A percentile compares a stretch with the other conserved stretches of the same genome.
Conservation (phyloP, 2,797 vertebrate species). For the Agapornis canus region DNA sequence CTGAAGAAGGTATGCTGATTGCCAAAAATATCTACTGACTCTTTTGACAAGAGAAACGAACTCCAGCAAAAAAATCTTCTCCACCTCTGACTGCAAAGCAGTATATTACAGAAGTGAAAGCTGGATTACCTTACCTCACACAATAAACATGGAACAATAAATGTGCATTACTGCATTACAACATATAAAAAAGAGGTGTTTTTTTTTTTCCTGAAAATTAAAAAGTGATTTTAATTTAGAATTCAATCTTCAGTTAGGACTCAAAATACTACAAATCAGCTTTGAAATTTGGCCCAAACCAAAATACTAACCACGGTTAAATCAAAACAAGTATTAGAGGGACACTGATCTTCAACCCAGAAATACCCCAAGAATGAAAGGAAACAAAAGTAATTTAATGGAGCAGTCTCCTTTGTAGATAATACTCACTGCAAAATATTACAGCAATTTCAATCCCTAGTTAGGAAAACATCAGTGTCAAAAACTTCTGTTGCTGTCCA, state of each 20-base stretch:
- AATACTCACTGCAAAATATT: background rate
- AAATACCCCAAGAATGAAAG: background rate
- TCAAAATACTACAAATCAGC: background rate
- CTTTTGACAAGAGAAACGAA: background rate
- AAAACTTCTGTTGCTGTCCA: background rate
- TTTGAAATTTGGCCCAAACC: background rate
- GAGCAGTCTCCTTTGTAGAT: background rate
- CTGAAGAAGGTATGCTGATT: background rate
- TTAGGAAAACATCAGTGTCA: background rate
- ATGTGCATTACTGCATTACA: background rate
- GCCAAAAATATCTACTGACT: background rate
- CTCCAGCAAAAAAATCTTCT: background rate
- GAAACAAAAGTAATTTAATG: background rate
- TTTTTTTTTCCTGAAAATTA: background rate
- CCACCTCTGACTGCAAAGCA: background rate
- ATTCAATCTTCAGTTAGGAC: background rate
- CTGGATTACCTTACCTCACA: background rate
- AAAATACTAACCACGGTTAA: background rate
- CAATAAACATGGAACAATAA: background rate
- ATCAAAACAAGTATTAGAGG: background rate
- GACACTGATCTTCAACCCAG: background rate
- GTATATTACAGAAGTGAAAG: background rate
- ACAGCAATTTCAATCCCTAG: background rate
- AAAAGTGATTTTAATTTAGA: background rate
- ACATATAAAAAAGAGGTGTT: accelerated